These are phyloP conservation scores for Microplitis manilae DNA, from an alignment of 2,888 invertebrate genomes.

Conservation along the genomic window DNA sequence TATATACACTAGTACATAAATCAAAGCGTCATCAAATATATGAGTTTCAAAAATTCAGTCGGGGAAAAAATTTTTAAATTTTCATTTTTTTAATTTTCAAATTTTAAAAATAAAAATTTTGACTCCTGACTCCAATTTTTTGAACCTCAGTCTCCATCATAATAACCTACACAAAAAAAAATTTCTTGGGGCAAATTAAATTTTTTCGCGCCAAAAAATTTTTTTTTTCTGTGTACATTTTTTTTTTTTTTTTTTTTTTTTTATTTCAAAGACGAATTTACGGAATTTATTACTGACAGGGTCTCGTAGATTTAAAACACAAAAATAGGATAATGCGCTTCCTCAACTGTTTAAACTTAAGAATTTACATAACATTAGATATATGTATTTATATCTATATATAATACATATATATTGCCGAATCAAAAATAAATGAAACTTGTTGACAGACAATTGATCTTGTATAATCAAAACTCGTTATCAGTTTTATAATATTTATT, in stretches of 20 bases:
- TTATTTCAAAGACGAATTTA: not conserved
- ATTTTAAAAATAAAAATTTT: no score
- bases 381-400: not conserved
- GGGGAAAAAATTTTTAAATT: no score
- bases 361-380: not conserved
- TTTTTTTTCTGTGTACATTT: not conserved
- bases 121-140: no score
- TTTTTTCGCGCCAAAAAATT: not conserved
- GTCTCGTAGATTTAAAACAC: not conserved
- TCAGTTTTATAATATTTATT: constrained; percentile 12
- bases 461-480: constrained; percentile 2
- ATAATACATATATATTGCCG: not conserved
- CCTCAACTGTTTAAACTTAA: constrained; percentile 2
- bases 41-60: no score
- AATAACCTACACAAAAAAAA: no score
- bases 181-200: not conserved
- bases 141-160: no score
- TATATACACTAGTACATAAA: not conserved
- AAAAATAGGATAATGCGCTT: constrained; percentile 4
- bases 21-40: not conserved
- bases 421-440: not conserved
- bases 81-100: no score
- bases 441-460: not conserved
- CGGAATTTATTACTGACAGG: constrained; percentile 5
- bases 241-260: not conserved